These are phyloP conservation scores for Lepidurus packardi DNA, from an alignment of 1,140 invertebrate genomes.

Conservation along the genomic window DNA sequence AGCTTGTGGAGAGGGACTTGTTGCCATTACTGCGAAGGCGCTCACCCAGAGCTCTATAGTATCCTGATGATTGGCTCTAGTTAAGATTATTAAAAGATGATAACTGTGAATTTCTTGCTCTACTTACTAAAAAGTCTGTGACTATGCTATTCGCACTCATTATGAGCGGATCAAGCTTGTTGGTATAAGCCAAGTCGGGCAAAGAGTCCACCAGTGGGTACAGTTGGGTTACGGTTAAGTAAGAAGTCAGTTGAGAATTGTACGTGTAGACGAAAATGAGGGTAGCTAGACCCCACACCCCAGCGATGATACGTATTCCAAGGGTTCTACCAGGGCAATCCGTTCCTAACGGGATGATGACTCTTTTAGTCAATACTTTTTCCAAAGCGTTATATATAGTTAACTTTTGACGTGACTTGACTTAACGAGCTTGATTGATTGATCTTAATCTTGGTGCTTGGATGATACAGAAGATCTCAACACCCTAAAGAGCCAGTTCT, in stretches of 20 bases:
- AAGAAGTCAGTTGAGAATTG: not conserved
- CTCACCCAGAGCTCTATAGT: not conserved
- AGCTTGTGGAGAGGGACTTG: not conserved
- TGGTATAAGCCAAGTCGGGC: not conserved
- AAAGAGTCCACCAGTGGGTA: not conserved
- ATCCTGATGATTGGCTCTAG: not conserved
- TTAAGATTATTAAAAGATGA: not conserved
- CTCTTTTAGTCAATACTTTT: not conserved
- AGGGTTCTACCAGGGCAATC: not conserved
- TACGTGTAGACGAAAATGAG: not conserved
- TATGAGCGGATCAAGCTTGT: not conserved
- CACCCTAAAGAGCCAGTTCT: not conserved
- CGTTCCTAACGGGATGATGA: not conserved
- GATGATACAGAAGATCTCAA: not conserved
- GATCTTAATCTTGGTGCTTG: not conserved
- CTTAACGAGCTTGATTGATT: not conserved
- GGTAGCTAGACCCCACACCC: not conserved
- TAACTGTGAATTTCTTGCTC: no score
- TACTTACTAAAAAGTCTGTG: not conserved
- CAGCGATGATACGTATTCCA: not conserved
- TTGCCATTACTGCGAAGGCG: not conserved
- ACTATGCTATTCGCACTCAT: not conserved
- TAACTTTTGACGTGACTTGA: no score
- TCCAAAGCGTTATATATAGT: not conserved
- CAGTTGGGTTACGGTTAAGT: not conserved